Evolutionary conservation across 2,888 invertebrate genomes (phyloP), one percentile per base, ranked within the genome.

Genomic region (Leptinotarsa juncta): DNA sequence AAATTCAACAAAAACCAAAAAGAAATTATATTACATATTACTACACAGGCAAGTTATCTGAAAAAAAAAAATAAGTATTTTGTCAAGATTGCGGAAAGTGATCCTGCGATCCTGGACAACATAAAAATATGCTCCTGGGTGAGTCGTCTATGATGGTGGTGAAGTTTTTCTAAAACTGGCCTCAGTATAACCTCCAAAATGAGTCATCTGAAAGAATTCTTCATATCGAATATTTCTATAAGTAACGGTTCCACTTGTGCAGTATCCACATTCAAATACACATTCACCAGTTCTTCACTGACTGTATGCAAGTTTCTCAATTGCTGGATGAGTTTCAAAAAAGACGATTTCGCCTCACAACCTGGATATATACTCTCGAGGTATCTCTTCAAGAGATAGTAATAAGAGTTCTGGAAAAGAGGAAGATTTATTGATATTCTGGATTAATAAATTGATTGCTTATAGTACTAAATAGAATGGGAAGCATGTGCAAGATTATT

Each of bases 141-240:
- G 42, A 42, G 10, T 10, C 2, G 42, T 42, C 10, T 3, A 42
- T 10, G 3, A 42, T 42, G 0, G 10, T 42, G 42, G 10, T 42
- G 42, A 42, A 10, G 12, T 3, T 42, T 42, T 42, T 42, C 42
- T 42, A 3, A 42, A 42, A 42, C 12, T 42, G 10, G 42, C 42
- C 42, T 42, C 10, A 42, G 42, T 42, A 10, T 42, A 42, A 14
- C 57, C 57, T 57, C 20, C 57, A 18, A n/a, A 18, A 57, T 18
- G 57, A 20, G 5, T 32, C 16, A 23, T 23, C 57, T 80, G 42
- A 42, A 42, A 42, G 75, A 78, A 85, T 89, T 93, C 85, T 97
- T 97, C 77, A 98, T 90, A 89, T 98, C 97, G 84, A 98, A 97
- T 85, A 98, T 97, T 90, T 98, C 98, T 86, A 97, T 94, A 65